Evolutionary conservation across 2,888 invertebrate species (phyloP).

Genomic region (Apocheima hispidaria): DNA sequence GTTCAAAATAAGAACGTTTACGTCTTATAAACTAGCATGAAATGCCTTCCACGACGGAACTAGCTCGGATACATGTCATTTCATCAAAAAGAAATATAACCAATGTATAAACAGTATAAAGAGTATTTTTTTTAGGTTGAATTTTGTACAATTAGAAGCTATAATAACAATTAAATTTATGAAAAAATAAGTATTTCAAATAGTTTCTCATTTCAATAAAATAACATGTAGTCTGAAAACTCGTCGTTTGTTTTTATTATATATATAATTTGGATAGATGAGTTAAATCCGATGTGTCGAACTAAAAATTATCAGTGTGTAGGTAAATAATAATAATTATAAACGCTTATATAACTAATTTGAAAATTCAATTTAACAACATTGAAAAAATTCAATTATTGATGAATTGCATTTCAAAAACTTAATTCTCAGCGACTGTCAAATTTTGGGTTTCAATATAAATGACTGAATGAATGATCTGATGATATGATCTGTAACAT

Average conservation of each 20-base stretch:
- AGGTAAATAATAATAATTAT: conserved; percentile 39
- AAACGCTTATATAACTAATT: conserved; percentile 35
- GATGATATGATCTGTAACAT: background rate
- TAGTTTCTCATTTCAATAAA: conserved; percentile 59
- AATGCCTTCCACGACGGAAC: conserved; percentile 82
- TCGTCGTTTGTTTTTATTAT: conserved; percentile 67
- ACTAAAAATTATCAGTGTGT: conserved; percentile 42
- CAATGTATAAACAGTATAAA: conserved; percentile 11
- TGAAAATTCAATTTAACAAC: conserved; percentile 22
- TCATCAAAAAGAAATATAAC: conserved; percentile 53
- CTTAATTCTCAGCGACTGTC: conserved; percentile 10
- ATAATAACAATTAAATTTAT: conserved; percentile 27
- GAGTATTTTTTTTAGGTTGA: conserved; percentile 25
- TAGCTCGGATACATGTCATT: conserved; percentile 76
- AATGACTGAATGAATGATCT: background rate
- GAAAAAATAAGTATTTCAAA: conserved; percentile 20
- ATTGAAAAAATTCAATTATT: conserved; percentile 7
- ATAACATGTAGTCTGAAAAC: conserved; percentile 76
- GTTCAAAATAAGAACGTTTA: conserved; percentile 68
- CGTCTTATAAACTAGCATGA: conserved; percentile 74
- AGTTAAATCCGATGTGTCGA: conserved; percentile 49
- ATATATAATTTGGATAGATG: conserved; percentile 51
- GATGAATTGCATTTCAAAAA: conserved; percentile 19
- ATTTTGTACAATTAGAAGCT: conserved; percentile 22
- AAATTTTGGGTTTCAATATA: conserved; percentile 16